Evolutionary conservation across 23 tunicate species (phyloP).

Genomic region (Halocynthia roretzi): DNA sequence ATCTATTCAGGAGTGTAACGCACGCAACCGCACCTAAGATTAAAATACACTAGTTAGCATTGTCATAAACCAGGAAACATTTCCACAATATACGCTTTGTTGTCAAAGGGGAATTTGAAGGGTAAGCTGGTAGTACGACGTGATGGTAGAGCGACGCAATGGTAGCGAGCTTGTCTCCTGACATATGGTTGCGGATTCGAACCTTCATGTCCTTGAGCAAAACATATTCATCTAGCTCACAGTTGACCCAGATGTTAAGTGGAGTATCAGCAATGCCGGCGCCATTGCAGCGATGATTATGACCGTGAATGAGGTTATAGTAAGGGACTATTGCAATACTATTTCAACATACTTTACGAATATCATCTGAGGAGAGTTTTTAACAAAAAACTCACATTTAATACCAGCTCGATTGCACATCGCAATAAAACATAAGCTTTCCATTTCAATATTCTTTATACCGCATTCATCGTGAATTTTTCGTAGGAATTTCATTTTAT

Average conservation of each 20-base stretch:
- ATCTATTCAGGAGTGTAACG: constrained; percentile 51
- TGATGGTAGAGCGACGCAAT: too few relatives aligned
- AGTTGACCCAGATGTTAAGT: neutral
- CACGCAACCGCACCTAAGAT: constrained; percentile 72
- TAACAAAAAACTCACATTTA: constrained; percentile 51
- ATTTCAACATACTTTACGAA: too few relatives aligned
- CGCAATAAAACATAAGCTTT: constrained; percentile 54
- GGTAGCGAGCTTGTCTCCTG: neutral
- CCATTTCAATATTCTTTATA: constrained; percentile 90
- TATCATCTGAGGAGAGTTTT: too few relatives aligned
- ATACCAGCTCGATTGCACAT: constrained; percentile 52
- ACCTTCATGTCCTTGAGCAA: neutral
- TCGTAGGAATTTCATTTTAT: constrained; percentile 40
- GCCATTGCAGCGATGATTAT: neutral
- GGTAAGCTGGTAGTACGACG: too few relatives aligned
- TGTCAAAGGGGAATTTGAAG: too few relatives aligned
- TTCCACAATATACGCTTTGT: too few relatives aligned
- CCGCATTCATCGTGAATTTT: constrained; percentile 65
- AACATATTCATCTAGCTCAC: neutral
- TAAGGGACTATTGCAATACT: neutral
- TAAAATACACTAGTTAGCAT: neutral
- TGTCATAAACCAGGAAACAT: neutral
- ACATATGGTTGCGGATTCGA: neutral
- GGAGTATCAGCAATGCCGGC: neutral
- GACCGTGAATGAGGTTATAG: neutral